These are phyloP conservation scores for Troglohyphantes excavatus DNA, from an alignment of 2,888 invertebrate genomes.

Conservation along the genomic window DNA sequence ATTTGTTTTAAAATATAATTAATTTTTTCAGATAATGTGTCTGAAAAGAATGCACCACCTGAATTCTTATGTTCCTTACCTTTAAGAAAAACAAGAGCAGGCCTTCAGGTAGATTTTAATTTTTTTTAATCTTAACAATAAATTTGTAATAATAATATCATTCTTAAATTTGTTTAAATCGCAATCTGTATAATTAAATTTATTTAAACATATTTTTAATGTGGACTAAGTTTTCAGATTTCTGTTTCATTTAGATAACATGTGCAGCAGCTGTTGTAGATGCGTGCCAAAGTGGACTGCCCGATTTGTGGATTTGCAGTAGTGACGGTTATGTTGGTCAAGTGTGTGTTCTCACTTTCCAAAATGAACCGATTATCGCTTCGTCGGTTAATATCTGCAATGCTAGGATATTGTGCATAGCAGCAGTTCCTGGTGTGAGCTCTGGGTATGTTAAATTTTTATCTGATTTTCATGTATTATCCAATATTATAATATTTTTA, in stretches of 20 bases:
- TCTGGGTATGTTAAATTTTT: slow-evolving; percentile 30
- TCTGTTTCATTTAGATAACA: slow-evolving; percentile 87
- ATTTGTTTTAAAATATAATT: too few relatives aligned
- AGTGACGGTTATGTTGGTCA: slow-evolving; percentile 98
- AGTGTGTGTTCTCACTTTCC: slow-evolving; percentile 94
- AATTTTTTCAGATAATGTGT: slow-evolving; percentile 85
- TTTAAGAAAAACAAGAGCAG: slow-evolving; percentile 96
- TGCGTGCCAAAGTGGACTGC: slow-evolving; percentile 80
- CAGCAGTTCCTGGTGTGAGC: slow-evolving; percentile 90
- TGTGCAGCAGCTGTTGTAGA: slow-evolving; percentile 90
- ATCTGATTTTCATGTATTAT: background rate
- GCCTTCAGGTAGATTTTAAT: slow-evolving; percentile 86
- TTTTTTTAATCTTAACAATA: background rate
- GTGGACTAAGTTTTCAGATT: background rate
- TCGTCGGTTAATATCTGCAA: slow-evolving; percentile 98
- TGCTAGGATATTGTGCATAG: slow-evolving; percentile 94
- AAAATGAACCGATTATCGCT: slow-evolving; percentile 95
- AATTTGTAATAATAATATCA: too few relatives aligned
- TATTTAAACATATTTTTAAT: background rate
- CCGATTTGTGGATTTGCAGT: slow-evolving; percentile 98
- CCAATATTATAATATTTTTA: too few relatives aligned
- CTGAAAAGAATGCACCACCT: slow-evolving; percentile 91
- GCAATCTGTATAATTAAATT: background rate
- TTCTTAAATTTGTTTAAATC: background rate
- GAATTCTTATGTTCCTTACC: slow-evolving; percentile 95